Evolutionary conservation across 2,113 vertebrate genomes (phyloP).

Genomic region (Geococcyx californianus): DNA sequence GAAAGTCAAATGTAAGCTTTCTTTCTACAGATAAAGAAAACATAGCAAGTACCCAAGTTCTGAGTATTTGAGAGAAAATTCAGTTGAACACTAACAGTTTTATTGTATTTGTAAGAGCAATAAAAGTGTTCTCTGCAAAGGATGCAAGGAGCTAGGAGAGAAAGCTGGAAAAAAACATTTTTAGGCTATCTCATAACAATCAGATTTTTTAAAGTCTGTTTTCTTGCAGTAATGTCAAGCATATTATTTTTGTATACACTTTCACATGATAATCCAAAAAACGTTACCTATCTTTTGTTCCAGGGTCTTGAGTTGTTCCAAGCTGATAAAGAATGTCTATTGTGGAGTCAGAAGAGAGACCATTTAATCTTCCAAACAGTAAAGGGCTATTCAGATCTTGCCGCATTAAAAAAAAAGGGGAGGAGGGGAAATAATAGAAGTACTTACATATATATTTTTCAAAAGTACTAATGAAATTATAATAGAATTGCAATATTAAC

Average conservation of each 20-base stretch:
- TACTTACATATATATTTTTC: conserved; percentile 38
- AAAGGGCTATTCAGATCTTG: conserved; percentile 97
- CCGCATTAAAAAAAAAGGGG: not conserved
- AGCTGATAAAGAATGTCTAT: conserved; percentile 99
- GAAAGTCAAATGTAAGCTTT: not conserved
- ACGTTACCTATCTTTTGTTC: conserved; percentile 95
- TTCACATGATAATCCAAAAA: not conserved
- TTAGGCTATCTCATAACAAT: not conserved
- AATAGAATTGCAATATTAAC: not conserved
- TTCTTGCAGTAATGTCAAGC: not conserved
- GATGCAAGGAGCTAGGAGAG: not conserved
- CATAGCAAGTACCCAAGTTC: not conserved
- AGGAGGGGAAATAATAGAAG: conserved; percentile 33
- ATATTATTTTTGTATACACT: not conserved
- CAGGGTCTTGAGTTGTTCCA: conserved; percentile 95
- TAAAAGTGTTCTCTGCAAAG: not conserved
- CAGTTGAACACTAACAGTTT: not conserved
- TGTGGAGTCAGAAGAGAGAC: conserved; percentile 97
- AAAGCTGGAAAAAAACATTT: not conserved
- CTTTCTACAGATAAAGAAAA: not conserved
- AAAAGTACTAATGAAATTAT: not conserved
- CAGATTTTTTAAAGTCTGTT: not conserved
- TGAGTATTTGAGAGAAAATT: not conserved
- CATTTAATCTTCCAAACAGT: conserved; percentile 96
- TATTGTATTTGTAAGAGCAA: not conserved